Evolutionary conservation across 2,113 vertebrate species (phyloP).

Genomic region (Mesembrinibis cayennensis): DNA sequence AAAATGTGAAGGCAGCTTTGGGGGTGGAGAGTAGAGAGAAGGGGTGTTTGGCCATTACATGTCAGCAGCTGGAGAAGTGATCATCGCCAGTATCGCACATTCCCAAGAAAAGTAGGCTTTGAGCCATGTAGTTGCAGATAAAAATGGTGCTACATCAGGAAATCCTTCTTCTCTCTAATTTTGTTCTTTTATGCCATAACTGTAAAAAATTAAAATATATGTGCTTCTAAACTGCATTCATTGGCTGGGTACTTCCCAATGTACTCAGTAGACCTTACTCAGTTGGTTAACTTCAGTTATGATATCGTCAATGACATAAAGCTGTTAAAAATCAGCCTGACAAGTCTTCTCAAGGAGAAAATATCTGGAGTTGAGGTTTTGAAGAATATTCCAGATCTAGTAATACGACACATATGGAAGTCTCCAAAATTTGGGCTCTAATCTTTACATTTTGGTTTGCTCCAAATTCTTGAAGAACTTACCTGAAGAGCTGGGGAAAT

Average conservation of each 20-base stretch:
- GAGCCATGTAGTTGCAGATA: not conserved
- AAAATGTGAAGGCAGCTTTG: not conserved
- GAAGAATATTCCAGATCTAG: not conserved
- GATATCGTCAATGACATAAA: not conserved
- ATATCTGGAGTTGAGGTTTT: not conserved
- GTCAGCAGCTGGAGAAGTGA: not conserved
- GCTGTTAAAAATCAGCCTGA: not conserved
- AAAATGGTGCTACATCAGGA: not conserved
- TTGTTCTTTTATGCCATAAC: not conserved
- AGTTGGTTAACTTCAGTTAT: not conserved
- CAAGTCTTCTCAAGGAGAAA: not conserved
- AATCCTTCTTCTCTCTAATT: not conserved
- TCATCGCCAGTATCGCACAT: rapidly evolving
- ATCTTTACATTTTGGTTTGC: not conserved
- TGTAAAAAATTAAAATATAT: not conserved
- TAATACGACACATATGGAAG: not conserved
- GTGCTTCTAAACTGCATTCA: not conserved
- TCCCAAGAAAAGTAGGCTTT: not conserved
- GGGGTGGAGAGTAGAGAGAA: not conserved
- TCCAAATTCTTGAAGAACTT: not conserved
- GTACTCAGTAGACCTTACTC: not conserved
- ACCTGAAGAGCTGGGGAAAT: not conserved
- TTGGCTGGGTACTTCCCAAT: not conserved
- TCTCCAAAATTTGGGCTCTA: not conserved
- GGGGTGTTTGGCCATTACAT: not conserved